Base-by-base conservation (phyloP, 2,888 invertebrate species). In the Tanytarsus gracilentus region DNA sequence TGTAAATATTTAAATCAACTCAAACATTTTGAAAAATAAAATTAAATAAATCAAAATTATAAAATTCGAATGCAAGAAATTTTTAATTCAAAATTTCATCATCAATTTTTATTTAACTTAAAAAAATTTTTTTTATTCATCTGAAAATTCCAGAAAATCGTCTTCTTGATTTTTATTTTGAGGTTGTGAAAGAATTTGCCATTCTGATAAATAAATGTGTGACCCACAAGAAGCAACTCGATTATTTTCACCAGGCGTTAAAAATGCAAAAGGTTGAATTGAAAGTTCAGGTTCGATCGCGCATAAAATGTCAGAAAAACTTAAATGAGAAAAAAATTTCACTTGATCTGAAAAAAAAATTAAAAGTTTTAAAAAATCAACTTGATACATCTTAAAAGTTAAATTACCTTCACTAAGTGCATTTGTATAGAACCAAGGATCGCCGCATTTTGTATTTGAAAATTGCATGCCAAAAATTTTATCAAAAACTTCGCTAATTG, bases 361-460 rank as follows among this genome's bases (percentile, higher is more conserved):
- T 33, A n/a, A 33, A 33, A 33, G n/a, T 2, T 33, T 29, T 33
- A 11, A 33, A 5, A 9, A 33, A 33, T 5, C 3, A 16, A 16
- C 18, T 16, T 4, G 44, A 2, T 44, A 9, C n/a, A n/a, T n/a
- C n/a, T n/a, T n/a, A n/a, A n/a, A n/a, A n/a, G n/a, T n/a, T n/a
- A n/a, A n/a, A n/a, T 33, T 33, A 33, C 33, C 33, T 33, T 33
- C 18, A 2, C 6, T 16, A 30, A 52, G 9, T 33, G 52, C 30
- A 52, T 52, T 52, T 7, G 52, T 52, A 16, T 52, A 52, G 33
- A 52, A 52, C 6, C 33, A 52, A 18, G 30, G 30, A 52, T 52
- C 52, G 21, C 52, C 52, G n/a, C 33, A 33, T 33, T 33, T 52
- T 2, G 9, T 18, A 9, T 52, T 52, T 8, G 30, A 16, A 30